Evolutionary conservation across 2,888 invertebrate genomes (phyloP), one percentile per base, ranked within the genome.

Genomic region (Caradrina kadenii): DNA sequence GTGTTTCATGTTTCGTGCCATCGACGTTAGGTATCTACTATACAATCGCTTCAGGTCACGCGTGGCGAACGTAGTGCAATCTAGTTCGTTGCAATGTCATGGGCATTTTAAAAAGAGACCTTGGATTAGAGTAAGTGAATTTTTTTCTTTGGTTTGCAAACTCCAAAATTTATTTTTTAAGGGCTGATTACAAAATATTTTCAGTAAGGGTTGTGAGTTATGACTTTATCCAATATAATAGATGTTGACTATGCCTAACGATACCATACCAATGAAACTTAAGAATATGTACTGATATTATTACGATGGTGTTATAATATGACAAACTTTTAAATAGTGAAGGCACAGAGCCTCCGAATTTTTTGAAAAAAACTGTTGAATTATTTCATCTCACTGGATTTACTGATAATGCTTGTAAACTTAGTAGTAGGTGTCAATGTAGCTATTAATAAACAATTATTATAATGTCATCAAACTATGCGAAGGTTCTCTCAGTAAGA

Each of bases 21-120:
- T 71, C 70, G 69, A 19, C 55, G 50, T 68, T 81, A 45, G 17
- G 15, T 45, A 45, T 45, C 45, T 45, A 45, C 45, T 17, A 71
- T 45, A 55, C 50, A 72, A 81, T 69, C 63, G 69, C 59, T 50
- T 60, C 54, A 69, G 52, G 70, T 76, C 78, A 73, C 61, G 64
- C 73, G 59, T 69, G 74, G 22, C 62, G 62, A 63, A 69, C 53
- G 48, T 67, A 58, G 58, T 26, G 17, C 17, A 59, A 80, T 73
- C 68, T 58, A 26, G 66, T 58, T 55, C 31, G 65, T 35, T 54
- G 21, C 63, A 81, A 69, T 66, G 81, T 77, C 78, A 79, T 73
- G 77, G 78, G 66, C 78, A 63, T 59, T 35, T 42, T n/a, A 50
- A 61, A 61, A 48, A 26, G 11, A 63, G 63, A 73, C 62, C 59